These are phyloP conservation scores for Cepaea hortensis DNA, from an alignment of 2,888 invertebrate genomes.

Conservation along the genomic window DNA sequence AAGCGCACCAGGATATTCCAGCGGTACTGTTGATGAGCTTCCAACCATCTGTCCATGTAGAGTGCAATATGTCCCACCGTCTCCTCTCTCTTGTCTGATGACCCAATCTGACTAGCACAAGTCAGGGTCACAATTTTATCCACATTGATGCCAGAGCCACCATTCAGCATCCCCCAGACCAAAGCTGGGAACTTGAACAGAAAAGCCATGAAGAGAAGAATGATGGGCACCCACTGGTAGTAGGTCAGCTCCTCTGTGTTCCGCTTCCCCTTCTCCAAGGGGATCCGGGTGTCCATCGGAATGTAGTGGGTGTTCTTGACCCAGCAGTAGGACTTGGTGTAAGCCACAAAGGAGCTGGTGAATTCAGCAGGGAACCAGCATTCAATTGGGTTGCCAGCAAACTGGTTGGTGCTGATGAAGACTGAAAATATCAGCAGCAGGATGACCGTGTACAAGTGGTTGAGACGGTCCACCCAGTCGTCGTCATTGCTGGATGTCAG, in stretches of 20 bases:
- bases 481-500: conserved; percentile 67
- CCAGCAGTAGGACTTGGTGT: conserved; percentile 73
- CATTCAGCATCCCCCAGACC: conserved; percentile 76
- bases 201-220: conserved; percentile 77
- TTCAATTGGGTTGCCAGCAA: conserved; percentile 69
- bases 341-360: conserved; percentile 75
- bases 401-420: conserved; percentile 68
- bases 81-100: conserved; percentile 62
- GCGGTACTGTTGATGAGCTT: conserved; percentile 66
- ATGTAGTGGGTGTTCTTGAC: conserved; percentile 73
- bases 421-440: conserved; percentile 66
- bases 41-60: conserved; percentile 70
- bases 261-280: conserved; percentile 60
- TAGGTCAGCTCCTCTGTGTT: conserved; percentile 67
- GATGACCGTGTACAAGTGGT: conserved; percentile 69
- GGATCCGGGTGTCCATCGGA: conserved; percentile 68
- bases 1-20: conserved; percentile 65
- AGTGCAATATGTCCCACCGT: conserved; percentile 64
- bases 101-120: conserved; percentile 63
- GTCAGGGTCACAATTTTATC: conserved; percentile 68
- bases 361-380: conserved; percentile 72
- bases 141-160: conserved; percentile 68
- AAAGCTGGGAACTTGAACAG: conserved; percentile 78
- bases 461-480: conserved; percentile 69
- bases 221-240: conserved; percentile 76